Evolutionary conservation across 1,140 invertebrate species (phyloP).

Genomic region (Cardiocondyla obscurior): DNA sequence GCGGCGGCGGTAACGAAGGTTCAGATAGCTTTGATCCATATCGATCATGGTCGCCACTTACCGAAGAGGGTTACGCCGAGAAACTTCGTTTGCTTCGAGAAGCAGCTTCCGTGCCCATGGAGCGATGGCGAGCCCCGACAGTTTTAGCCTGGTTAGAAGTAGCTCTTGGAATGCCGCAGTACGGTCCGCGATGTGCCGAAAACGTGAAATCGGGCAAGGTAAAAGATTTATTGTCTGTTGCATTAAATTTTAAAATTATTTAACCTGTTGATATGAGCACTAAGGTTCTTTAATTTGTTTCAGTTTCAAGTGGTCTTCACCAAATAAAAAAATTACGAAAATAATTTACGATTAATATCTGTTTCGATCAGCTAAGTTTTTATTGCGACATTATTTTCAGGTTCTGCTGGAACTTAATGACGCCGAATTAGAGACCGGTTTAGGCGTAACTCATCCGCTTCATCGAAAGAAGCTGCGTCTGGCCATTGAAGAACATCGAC

Average conservation of each 20-base stretch:
- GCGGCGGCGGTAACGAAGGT: constrained; percentile 83
- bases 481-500: constrained; percentile 95
- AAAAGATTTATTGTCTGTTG: constrained; percentile 51
- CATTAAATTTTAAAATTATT: neutral
- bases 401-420: constrained; percentile 95
- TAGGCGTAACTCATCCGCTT: constrained; percentile 95
- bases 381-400: constrained; percentile 82
- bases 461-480: constrained; percentile 96
- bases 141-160: constrained; percentile 97
- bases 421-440: constrained; percentile 92
- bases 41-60: constrained; percentile 90
- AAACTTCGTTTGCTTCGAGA: constrained; percentile 92
- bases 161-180: constrained; percentile 96
- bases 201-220: constrained; percentile 98
- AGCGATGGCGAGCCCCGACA: constrained; percentile 95
- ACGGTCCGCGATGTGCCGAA: constrained; percentile 93
- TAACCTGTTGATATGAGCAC: neutral
- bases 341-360: neutral
- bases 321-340: no score
- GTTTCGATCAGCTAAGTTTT: neutral
- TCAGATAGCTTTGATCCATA: constrained; percentile 83
- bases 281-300: no score
- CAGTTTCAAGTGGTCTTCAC: no score
- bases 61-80: constrained; percentile 93
- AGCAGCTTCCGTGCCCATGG: constrained; percentile 94